phyloP scores from a whole-genome alignment of 1,140 invertebrate species.

The Drosophila rhopaloa region DNA sequence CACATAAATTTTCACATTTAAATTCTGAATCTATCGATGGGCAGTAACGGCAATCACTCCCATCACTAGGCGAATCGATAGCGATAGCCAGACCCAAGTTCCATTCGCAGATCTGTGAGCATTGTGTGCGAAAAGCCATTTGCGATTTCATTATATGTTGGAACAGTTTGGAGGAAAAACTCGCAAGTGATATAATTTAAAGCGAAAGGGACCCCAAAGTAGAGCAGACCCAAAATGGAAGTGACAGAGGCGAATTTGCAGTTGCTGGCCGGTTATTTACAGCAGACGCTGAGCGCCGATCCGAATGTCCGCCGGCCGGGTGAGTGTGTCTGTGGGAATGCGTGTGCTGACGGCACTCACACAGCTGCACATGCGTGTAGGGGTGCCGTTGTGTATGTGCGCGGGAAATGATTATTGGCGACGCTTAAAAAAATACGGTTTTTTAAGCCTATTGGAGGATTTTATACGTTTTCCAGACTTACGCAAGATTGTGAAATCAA shows the following conservation, averaged over 20 bases:
- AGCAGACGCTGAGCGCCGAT: slow-evolving; percentile 95
- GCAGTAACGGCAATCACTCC: neutral
- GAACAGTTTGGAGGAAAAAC: slow-evolving; percentile 11
- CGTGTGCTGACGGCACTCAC: slow-evolving; percentile 13
- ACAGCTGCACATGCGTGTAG: slow-evolving; percentile 39
- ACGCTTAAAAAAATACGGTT: slow-evolving; percentile 7
- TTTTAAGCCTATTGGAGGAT: slow-evolving; percentile 2
- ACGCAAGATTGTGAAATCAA: neutral
- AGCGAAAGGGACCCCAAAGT: neutral
- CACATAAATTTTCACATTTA: neutral
- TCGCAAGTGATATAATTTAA: slow-evolving; percentile 22
- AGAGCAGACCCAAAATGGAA: slow-evolving; percentile 88
- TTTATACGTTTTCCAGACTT: neutral
- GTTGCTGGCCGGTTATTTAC: slow-evolving; percentile 92
- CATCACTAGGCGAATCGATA: neutral
- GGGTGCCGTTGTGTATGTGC: slow-evolving; percentile 31
- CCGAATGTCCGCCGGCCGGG: slow-evolving; percentile 92
- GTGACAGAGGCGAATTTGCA: slow-evolving; percentile 92
- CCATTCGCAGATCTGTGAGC: slow-evolving; percentile 1
- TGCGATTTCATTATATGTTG: slow-evolving; percentile 51
- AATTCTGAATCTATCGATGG: neutral
- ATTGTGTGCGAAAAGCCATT: slow-evolving; percentile 48
- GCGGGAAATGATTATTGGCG: slow-evolving; percentile 57
- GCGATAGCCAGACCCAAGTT: neutral
- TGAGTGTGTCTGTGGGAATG: slow-evolving; percentile 83